Percentiles rank a stretch among this genome's conserved stretches.
Conservation (phyloP, 2,113 vertebrate genomes). For the Cricetomys ansorgei region DNA sequence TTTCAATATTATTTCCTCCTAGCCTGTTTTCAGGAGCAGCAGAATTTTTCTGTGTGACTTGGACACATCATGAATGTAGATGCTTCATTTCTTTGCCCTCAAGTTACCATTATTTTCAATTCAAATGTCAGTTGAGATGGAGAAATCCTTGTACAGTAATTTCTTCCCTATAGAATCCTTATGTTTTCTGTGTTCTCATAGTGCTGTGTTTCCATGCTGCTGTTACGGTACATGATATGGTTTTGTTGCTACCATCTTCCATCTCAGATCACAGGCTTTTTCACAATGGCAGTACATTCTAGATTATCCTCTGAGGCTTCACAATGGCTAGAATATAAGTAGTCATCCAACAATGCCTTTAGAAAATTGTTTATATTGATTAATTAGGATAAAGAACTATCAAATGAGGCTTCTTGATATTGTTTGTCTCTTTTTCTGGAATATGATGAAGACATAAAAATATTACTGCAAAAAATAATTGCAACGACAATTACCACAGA, state of each 20-base stretch:
- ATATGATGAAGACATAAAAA: conserved; percentile 49
- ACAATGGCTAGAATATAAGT: neutral
- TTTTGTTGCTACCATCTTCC: neutral
- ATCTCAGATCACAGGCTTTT: neutral
- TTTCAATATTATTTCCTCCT: neutral
- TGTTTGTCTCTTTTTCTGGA: conserved; percentile 28
- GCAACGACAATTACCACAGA: neutral
- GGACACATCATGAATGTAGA: neutral
- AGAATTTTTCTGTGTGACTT: neutral
- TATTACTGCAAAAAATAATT: conserved; percentile 45
- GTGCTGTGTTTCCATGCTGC: neutral
- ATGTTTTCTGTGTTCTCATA: neutral
- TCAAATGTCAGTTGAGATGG: neutral
- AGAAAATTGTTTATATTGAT: conserved; percentile 46
- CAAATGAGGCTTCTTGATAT: conserved; percentile 22
- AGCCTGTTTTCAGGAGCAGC: neutral
- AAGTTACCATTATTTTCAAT: neutral
- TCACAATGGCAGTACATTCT: neutral
- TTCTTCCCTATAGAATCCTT: neutral
- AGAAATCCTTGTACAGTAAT: neutral
- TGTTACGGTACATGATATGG: neutral
- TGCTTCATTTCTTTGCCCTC: neutral
- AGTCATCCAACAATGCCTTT: conserved; percentile 47
- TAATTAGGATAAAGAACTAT: conserved; percentile 16
- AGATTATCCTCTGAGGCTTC: neutral